Percentiles rank a stretch among this genome's conserved stretches.
Evolutionary conservation across 2,797 vertebrate genomes (phyloP).

Genomic region (Limosa lapponica): DNA sequence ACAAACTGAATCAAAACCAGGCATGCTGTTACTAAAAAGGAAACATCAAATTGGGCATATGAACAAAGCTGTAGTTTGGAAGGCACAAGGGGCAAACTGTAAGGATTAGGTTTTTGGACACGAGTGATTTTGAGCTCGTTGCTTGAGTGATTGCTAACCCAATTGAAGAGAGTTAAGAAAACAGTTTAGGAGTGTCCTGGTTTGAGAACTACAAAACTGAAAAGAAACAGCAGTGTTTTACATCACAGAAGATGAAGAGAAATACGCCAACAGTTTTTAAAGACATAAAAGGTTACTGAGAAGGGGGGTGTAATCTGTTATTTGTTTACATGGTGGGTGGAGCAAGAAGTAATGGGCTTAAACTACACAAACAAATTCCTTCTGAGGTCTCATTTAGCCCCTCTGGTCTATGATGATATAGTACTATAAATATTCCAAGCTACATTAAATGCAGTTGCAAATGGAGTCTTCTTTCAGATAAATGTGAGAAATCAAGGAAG

Average conservation of each 20-base stretch:
- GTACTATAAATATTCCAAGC: not conserved
- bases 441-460: not conserved
- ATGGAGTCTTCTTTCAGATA: not conserved
- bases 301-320: not conserved
- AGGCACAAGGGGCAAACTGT: not conserved
- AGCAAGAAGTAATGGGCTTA: not conserved
- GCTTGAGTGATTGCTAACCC: not conserved
- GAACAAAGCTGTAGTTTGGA: not conserved
- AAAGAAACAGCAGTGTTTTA: not conserved
- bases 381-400: not conserved
- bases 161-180: not conserved
- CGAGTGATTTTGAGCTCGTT: not conserved
- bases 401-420: not conserved
- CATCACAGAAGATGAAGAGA: not conserved
- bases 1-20: not conserved
- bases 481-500: not conserved
- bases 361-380: not conserved
- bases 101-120: not conserved
- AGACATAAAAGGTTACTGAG: not conserved
- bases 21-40: not conserved
- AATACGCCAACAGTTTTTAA: not conserved
- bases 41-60: rapidly evolving
- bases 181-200: not conserved
- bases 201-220: not conserved
- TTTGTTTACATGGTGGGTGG: not conserved